A percentile compares a stretch with the other conserved stretches of the same genome.
These are phyloP conservation scores for Drosophila borealis DNA, from an alignment of 2,888 invertebrate species.

Conservation along the genomic window DNA sequence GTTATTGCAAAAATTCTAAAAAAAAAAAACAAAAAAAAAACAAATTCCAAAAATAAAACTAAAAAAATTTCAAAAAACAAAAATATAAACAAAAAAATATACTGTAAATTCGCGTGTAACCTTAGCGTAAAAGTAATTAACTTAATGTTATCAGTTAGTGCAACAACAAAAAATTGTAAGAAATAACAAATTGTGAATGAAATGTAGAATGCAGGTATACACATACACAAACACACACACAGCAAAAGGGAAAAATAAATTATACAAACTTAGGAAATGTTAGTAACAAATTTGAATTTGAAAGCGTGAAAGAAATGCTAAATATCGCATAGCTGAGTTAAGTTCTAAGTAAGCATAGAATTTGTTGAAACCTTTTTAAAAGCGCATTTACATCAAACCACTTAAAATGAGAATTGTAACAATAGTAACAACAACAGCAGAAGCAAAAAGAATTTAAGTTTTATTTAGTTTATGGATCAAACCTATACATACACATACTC, in stretches of 20 bases:
- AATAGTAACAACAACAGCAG: constrained; percentile 27
- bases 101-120: constrained; percentile 68
- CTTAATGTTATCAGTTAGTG: constrained; percentile 54
- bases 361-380: constrained; percentile 56
- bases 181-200: constrained; percentile 35
- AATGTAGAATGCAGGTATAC: constrained; percentile 64
- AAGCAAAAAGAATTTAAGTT: constrained; percentile 37
- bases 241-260: constrained; percentile 18
- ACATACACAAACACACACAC: constrained; percentile 37
- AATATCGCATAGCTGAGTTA: constrained; percentile 29
- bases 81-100: constrained; percentile 38
- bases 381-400: constrained; percentile 67
- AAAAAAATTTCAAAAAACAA: constrained; percentile 27
- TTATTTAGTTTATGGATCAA: constrained; percentile 55
- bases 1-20: constrained; percentile 34
- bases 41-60: constrained; percentile 30
- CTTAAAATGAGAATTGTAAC: constrained; percentile 35
- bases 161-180: constrained; percentile 25
- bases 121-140: constrained; percentile 55
- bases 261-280: constrained; percentile 42
- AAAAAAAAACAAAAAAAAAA: constrained; percentile 35
- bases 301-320: constrained; percentile 36
- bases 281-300: constrained; percentile 68
- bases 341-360: constrained; percentile 41
- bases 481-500: constrained; percentile 5